Evolutionary conservation across 2,113 vertebrate genomes (phyloP).

Genomic region (Oryzias curvinotus): DNA sequence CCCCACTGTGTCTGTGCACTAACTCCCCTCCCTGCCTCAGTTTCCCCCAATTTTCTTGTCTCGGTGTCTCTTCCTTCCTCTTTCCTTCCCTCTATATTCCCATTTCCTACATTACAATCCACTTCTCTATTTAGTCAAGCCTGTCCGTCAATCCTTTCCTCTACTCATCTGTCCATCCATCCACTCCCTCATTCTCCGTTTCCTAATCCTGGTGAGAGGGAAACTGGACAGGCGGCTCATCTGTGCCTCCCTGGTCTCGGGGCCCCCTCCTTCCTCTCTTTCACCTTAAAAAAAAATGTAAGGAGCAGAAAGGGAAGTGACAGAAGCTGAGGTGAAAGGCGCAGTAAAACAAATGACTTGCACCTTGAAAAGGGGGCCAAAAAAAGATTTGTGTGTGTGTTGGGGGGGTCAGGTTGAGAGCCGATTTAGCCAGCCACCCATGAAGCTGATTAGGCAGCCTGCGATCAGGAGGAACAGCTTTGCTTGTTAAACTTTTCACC

Average conservation of each 20-base stretch:
- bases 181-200: slow-evolving; percentile 66
- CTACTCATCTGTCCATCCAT: slow-evolving; percentile 57
- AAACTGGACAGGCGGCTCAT: slow-evolving; percentile 68
- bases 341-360: slow-evolving; percentile 82
- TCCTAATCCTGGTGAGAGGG: slow-evolving; percentile 68
- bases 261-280: slow-evolving; percentile 12
- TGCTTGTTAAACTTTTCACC: slow-evolving; percentile 99
- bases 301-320: slow-evolving; percentile 32
- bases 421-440: slow-evolving; percentile 98
- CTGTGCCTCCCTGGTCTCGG: slow-evolving; percentile 57
- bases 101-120: slow-evolving; percentile 68
- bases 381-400: slow-evolving; percentile 38
- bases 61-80: slow-evolving; percentile 75
- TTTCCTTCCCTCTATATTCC: slow-evolving; percentile 69
- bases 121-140: slow-evolving; percentile 72
- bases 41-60: slow-evolving; percentile 10
- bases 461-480: slow-evolving; percentile 99
- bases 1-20: slow-evolving; percentile 60
- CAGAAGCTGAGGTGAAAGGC: slow-evolving; percentile 49
- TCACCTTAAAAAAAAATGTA: slow-evolving; percentile 39
- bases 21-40: slow-evolving; percentile 30
- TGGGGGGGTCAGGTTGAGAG: slow-evolving; percentile 67
- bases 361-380: slow-evolving; percentile 82
- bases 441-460: slow-evolving; percentile 99
- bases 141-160: slow-evolving; percentile 68